Evolutionary conservation across 2,113 vertebrate genomes (phyloP).

Genomic region (Furnarius figulus): DNA sequence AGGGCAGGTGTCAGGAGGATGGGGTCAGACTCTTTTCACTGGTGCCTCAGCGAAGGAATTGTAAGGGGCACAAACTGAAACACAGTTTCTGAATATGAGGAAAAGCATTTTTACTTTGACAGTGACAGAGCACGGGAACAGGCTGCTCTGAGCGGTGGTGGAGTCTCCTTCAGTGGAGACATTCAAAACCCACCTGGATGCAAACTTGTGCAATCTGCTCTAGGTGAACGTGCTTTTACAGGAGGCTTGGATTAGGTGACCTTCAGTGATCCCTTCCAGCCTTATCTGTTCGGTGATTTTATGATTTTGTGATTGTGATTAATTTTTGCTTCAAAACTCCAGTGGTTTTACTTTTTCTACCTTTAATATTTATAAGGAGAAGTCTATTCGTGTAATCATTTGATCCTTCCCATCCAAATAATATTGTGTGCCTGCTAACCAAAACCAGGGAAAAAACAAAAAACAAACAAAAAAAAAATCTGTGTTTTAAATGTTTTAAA

Average conservation of each 20-base stretch:
- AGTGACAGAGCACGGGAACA: neutral
- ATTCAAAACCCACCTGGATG: neutral
- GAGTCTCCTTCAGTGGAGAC: neutral
- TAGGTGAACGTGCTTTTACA: neutral
- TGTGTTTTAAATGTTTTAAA: neutral
- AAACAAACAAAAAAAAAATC: neutral
- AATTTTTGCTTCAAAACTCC: neutral
- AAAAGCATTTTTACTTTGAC: neutral
- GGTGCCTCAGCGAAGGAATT: neutral
- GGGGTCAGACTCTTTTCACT: neutral
- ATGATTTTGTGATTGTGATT: neutral
- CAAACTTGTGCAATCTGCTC: neutral
- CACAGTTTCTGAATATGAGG: neutral
- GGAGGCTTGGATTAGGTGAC: fast-evolving
- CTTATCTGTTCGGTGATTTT: neutral
- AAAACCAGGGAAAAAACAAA: too few relatives aligned
- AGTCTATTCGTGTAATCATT: neutral
- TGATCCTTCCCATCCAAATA: neutral
- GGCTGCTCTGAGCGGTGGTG: neutral
- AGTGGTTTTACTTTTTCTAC: neutral
- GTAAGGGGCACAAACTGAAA: neutral
- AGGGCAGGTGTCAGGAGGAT: neutral
- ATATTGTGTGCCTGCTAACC: neutral
- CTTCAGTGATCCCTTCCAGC: neutral
- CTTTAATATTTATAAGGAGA: neutral